These are phyloP conservation scores for Lepetodrilus schrolli DNA, from an alignment of 2,888 invertebrate genomes.

Conservation along the genomic window DNA sequence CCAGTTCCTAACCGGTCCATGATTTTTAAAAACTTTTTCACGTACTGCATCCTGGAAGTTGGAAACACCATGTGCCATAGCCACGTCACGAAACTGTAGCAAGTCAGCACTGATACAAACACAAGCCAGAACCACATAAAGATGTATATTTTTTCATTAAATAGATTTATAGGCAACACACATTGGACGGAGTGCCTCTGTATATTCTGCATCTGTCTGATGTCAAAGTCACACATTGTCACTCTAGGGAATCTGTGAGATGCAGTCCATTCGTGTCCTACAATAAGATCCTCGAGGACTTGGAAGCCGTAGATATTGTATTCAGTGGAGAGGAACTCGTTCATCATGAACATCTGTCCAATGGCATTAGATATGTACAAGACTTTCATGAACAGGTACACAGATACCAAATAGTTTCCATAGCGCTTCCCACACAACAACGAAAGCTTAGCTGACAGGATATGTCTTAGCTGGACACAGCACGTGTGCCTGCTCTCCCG, in stretches of 20 bases:
- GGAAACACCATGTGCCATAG: slow-evolving; percentile 74
- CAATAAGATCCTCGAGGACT: slow-evolving; percentile 75
- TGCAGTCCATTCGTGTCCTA: slow-evolving; percentile 71
- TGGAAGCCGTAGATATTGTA: slow-evolving; percentile 75
- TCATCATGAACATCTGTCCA: slow-evolving; percentile 76
- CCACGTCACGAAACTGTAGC: slow-evolving; percentile 70
- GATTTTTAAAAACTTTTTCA: slow-evolving; percentile 76
- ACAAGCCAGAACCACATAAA: slow-evolving; percentile 75
- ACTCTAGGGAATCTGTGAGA: slow-evolving; percentile 72
- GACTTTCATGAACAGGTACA: slow-evolving; percentile 75
- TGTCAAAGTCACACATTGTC: slow-evolving; percentile 74
- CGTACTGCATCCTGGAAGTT: slow-evolving; percentile 73
- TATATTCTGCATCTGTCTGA: slow-evolving; percentile 71
- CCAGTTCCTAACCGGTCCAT: slow-evolving; percentile 74
- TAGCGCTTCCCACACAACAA: slow-evolving; percentile 75
- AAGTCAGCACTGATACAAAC: slow-evolving; percentile 68
- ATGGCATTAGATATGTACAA: slow-evolving; percentile 75
- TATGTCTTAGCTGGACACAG: slow-evolving; percentile 68
- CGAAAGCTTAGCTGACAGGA: slow-evolving; percentile 69
- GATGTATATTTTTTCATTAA: slow-evolving; percentile 74
- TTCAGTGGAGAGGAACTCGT: slow-evolving; percentile 76
- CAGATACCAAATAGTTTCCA: slow-evolving; percentile 76
- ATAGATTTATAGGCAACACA: slow-evolving; percentile 69
- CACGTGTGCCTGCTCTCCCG: slow-evolving; percentile 69
- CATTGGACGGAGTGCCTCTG: slow-evolving; percentile 71